Evolutionary conservation across 2,113 vertebrate genomes (phyloP).

Genomic region (Macheiramphus alcinus): DNA sequence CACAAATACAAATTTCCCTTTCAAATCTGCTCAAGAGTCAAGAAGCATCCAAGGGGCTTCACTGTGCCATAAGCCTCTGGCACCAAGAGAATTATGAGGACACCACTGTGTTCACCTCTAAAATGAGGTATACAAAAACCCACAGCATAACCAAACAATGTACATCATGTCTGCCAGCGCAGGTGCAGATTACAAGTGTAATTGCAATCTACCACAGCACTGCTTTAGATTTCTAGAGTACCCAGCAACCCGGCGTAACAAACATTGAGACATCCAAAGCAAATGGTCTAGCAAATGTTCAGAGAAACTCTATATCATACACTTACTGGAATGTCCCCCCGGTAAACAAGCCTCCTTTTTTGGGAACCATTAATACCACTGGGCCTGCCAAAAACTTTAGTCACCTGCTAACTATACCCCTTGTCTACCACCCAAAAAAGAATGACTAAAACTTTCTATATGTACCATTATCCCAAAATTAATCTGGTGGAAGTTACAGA

Average conservation of each 20-base stretch:
- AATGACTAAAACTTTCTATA: not conserved
- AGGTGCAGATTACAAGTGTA: not conserved
- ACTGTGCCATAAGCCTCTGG: not conserved
- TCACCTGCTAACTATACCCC: not conserved
- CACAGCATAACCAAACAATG: not conserved
- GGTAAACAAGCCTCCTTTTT: slow-evolving; percentile 1
- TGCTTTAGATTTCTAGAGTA: not conserved
- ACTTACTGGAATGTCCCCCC: not conserved
- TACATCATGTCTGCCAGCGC: accelerated
- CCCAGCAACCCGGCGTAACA: slow-evolving; percentile 45
- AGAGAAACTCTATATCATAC: not conserved
- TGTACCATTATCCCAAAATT: not conserved
- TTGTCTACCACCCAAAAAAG: not conserved
- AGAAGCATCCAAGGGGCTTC: not conserved
- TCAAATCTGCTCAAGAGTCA: not conserved
- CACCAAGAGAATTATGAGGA: not conserved
- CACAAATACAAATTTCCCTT: not conserved
- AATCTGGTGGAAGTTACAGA: not conserved
- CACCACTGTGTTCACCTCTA: not conserved
- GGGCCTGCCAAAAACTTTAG: slow-evolving; percentile 16
- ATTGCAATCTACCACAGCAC: not conserved
- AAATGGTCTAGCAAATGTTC: not conserved
- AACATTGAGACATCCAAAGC: not conserved
- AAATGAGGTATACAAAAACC: not conserved
- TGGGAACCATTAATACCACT: not conserved